Evolutionary conservation across 2,113 vertebrate species (phyloP).

Genomic region (Campylomormyrus tamandua): DNA sequence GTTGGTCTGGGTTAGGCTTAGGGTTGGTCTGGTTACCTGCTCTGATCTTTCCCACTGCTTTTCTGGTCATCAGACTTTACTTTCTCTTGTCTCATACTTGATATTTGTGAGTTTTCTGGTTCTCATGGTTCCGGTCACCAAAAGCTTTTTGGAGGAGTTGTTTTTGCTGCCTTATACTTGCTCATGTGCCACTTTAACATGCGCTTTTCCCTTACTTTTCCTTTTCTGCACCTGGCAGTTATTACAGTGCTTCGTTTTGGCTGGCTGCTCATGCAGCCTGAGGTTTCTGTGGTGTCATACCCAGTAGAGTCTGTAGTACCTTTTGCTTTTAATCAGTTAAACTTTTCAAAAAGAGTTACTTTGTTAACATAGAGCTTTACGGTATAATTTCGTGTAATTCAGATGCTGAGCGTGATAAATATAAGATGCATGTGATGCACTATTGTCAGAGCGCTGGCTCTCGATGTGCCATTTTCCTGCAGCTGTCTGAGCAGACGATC

Average conservation of each 20-base stretch:
- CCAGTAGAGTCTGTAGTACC: not conserved
- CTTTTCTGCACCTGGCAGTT: not conserved
- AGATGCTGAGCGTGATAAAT: not conserved
- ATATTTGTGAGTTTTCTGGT: not conserved
- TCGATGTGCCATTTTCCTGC: not conserved
- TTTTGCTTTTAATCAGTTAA: not conserved
- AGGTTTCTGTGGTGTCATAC: not conserved
- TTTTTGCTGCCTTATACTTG: conserved; percentile 11
- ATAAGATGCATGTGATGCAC: not conserved
- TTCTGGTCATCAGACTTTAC: not conserved
- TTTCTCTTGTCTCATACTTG: not conserved
- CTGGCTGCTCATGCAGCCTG: not conserved
- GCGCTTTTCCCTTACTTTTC: not conserved
- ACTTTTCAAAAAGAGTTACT: not conserved
- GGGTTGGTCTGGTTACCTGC: not conserved
- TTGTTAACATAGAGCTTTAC: not conserved
- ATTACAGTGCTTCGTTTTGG: not conserved
- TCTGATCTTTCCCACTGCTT: not conserved
- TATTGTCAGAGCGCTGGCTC: not conserved
- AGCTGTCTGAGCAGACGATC: not conserved
- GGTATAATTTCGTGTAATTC: not conserved
- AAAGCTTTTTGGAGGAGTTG: not conserved
- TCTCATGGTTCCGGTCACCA: not conserved
- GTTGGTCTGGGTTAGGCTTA: not conserved
- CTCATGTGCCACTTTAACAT: conserved; percentile 1